Evolutionary conservation across 64 coral and sea anemone species (phyloP), one percentile per base, ranked within the genome.

Genomic region (Trachythela sp.): DNA sequence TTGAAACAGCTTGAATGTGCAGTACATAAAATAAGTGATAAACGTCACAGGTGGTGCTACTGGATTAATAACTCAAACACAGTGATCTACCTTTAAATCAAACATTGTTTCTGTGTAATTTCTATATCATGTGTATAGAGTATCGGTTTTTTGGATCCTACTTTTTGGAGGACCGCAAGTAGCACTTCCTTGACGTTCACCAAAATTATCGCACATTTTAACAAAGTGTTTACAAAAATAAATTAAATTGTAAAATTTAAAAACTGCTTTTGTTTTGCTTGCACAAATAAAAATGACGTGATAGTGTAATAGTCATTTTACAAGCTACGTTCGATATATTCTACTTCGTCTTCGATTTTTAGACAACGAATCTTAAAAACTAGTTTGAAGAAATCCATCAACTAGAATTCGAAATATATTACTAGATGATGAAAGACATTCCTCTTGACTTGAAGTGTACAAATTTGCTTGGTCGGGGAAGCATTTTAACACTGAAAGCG

Each of bases 31-130:
- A 17, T 22, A 59, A 59, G 24, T 17, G 54, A 20, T 59, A 59
- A 17, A 20, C 14, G 15, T n/a, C 14, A 59, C 18, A 2, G 24
- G 24, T n/a, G 24, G 24, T 59, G 15, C 54, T 22, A 59, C 24
- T 20, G 24, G 14, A 59, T 59, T 59, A n/a, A 59, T 17, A 17
- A 20, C 14, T n/a, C 15, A 14, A 3, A n/a, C 20, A 68, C 15
- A 31, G 20, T 68, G 59, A 68, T 68, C 59, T 77, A 77, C 31
- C 31, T 77, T 2, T 3, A 77, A 3, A 77, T 77, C 71, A 77
- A 77, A 77, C 71, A 77, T 77, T 31, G 71, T 77, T 77, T 77
- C 30, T 68, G n/a, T n/a, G n/a, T n/a, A n/a, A n/a, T n/a, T n/a
- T n/a, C n/a, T n/a, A n/a, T n/a, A n/a, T n/a, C n/a, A n/a, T n/a